Evolutionary conservation across 2,113 vertebrate species (phyloP).

Genomic region (Engraulis encrasicolus): DNA sequence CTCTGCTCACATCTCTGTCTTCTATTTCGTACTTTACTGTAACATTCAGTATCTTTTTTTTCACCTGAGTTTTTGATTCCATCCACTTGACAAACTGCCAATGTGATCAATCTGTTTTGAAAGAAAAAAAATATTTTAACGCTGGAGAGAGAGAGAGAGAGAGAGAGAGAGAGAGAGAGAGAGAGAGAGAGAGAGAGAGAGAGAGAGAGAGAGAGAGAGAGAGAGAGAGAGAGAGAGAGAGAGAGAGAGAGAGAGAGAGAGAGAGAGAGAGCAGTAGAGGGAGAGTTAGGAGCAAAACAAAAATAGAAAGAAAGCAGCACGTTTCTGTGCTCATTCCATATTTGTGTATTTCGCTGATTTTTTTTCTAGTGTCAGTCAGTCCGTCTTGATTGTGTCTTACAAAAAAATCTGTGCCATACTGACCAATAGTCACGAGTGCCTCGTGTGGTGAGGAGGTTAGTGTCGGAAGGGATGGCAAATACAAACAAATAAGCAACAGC

Average conservation of each 20-base stretch:
- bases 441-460: not conserved
- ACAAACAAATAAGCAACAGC: constrained; percentile 6
- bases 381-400: not conserved
- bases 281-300: not conserved
- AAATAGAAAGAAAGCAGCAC: not conserved
- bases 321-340: not conserved
- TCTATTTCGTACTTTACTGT: not conserved
- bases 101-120: not conserved
- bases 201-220: too few species aligned
- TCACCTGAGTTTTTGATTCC: not conserved
- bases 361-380: not conserved
- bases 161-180: not conserved
- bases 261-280: not conserved
- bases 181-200: too few species aligned
- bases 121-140: not conserved
- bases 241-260: not conserved
- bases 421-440: constrained; percentile 1
- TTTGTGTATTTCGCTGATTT: not conserved
- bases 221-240: not conserved
- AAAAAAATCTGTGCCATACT: not conserved
- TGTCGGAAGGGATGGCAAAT: not conserved
- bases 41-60: constrained; percentile 51
- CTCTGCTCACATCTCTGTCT: not conserved
- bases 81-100: constrained; percentile 9
- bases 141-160: not conserved